Base-by-base conservation (phyloP, 2,113 vertebrate species). In the Odocoileus hemionus region DNA sequence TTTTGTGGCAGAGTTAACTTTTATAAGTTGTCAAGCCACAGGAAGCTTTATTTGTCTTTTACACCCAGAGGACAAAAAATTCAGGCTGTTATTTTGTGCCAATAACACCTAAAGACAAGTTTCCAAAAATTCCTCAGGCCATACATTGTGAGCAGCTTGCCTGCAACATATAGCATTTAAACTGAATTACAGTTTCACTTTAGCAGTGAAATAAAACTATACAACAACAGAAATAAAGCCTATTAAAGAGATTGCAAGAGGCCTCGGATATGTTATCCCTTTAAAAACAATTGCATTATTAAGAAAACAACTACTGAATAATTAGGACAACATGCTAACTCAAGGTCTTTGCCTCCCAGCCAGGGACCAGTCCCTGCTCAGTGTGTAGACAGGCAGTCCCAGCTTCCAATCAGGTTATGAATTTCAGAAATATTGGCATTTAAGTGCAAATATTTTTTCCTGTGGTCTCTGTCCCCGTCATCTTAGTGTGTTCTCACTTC, bases 31-130 rank as follows among this genome's bases (percentile, higher is more conserved):
- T 97, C 89, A 91, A 89, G 67, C 28, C 15, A 57, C 43, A n/a
- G 60, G 91, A 97, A 97, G 92, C 60, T 91, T 96, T 95, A 83
- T 96, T 97, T 96, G 91, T 92, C 85, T 94, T 95, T 92, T 96
- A 94, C 4, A 83, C 33, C 47, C 50, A 88, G 47, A 95, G 45
- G 76, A 90, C 85, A 86, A 91, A 85, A 96, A 96, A 78, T 70
- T 47, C 36, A 89, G 93, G 76, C 54, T 86, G 13, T 95, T 94
- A 82, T 91, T 97, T 84, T 86, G 54, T 88, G 67, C 85, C 95
- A 94, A 15, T 95, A 91, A 96, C 33, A 91, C 78, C 76, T 86
- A 82, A 96, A 96, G 76, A 97, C 89, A 95, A 96, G 91, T 93
- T 98, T 95, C 85, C 60, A 43, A 84, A 78, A 95, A 89, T 95